Base-by-base conservation (phyloP, 30 jellyfish, hydroid and myxozoan species). In the Chironex yamaguchii region DNA sequence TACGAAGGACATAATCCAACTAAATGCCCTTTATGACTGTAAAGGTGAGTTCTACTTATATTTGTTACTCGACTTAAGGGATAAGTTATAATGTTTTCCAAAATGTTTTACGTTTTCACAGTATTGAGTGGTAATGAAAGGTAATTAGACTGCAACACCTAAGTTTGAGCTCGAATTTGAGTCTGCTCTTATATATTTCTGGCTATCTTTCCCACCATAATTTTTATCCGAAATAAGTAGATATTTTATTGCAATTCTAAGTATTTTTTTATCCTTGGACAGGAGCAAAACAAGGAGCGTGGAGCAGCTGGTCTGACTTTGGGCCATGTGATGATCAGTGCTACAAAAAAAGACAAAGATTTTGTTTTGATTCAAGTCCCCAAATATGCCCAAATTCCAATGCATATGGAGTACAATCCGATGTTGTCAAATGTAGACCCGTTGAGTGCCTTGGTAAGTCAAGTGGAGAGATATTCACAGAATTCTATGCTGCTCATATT, bases 281-380 rank as follows among this genome's bases (percentile, higher is more conserved):
- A 85, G 96, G 71, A 49, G 49, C 71, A 28, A 86, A 49, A 6
- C 67, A 65, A 6, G 74, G 89, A 71, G 77, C 65, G 22, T 69
- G 52, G 78, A 87, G 96, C 9, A 6, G 79, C 3, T 89, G 97
- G 97, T 54, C 94, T 13, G 91, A 48, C 6, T 89, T 71, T 71
- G 67, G 97, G 3, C 97, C 97, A 0, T 89, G 97, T 31, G 90
- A 80, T 1, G 26, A 67, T 32, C 25, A 67, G 36, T 89, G 97
- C 32, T 31, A 62, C 42, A 89, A 71, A 36, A 89, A 75, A 34
- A 53, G 97, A 50, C 97, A 89, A 50, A 31, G 97, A 35, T 89
- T 89, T 62, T 89, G 97, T 34, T 71, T 89, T 31, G 76, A 79
- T 30, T 22, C 25, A 1, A 71, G 58, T 76, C 54, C 36, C 13